phyloP scores from a whole-genome alignment of 2,888 invertebrate genomes.

The Leucophora obtusa region DNA sequence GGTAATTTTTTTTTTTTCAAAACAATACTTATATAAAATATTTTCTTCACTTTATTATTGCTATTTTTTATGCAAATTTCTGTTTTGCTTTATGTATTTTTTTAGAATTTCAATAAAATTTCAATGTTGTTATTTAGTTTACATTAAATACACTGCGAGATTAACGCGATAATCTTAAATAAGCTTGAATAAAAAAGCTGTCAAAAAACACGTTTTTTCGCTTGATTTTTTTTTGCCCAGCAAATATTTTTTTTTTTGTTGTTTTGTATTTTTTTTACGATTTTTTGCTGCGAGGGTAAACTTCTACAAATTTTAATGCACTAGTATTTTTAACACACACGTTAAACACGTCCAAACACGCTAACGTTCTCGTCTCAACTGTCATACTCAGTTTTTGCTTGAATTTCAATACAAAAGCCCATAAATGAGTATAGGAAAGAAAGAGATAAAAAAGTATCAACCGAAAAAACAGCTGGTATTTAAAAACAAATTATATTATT shows the following conservation, averaged over 20 bases:
- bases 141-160: background rate
- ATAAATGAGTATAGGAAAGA: slow-evolving; percentile 37
- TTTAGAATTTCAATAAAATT: background rate
- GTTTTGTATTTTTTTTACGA: slow-evolving; percentile 28
- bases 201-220: slow-evolving; percentile 48
- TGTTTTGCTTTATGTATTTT: background rate
- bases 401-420: slow-evolving; percentile 29
- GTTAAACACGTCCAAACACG: slow-evolving; percentile 63
- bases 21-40: too few relatives aligned
- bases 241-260: slow-evolving; percentile 1
- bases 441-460: slow-evolving; percentile 36
- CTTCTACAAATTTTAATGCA: slow-evolving; percentile 6
- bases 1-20: background rate
- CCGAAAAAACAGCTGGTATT: background rate
- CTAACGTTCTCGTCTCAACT: slow-evolving; percentile 64
- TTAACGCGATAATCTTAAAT: slow-evolving; percentile 32
- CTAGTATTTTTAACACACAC: slow-evolving; percentile 23
- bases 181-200: slow-evolving; percentile 27
- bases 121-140: background rate
- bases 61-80: background rate
- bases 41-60: background rate
- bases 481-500: slow-evolving; percentile 18
- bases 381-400: slow-evolving; percentile 59
- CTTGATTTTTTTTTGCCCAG: slow-evolving; percentile 14
- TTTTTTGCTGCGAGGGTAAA: slow-evolving; percentile 45